A percentile compares a stretch with the other conserved stretches of the same genome.
Conservation (phyloP, 2,888 invertebrate genomes). For the Panzeria rudis region DNA sequence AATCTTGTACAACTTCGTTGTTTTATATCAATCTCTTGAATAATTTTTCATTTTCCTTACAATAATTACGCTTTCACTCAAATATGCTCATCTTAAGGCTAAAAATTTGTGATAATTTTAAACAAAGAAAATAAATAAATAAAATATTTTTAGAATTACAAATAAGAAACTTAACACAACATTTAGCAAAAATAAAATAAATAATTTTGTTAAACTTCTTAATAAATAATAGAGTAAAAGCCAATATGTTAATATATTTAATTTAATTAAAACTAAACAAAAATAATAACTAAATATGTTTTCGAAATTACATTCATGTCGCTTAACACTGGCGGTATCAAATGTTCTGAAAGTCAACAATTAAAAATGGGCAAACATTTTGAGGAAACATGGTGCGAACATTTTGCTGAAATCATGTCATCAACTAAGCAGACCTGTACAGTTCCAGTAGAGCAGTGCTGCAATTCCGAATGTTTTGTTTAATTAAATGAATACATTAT, state of each 20-base stretch:
- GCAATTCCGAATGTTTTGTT: too few species aligned
- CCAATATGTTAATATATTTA: slow-evolving; percentile 30
- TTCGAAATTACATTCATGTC: not conserved
- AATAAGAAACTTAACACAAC: slow-evolving; percentile 35
- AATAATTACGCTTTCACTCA: slow-evolving; percentile 56
- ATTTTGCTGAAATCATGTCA: too few species aligned
- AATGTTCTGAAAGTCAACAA: too few species aligned
- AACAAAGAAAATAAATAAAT: slow-evolving; percentile 56
- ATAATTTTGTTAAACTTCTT: slow-evolving; percentile 61
- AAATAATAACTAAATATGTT: not conserved
- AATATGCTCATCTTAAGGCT: not conserved
- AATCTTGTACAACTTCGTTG: slow-evolving; percentile 38
- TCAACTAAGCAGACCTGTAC: too few species aligned
- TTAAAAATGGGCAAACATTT: too few species aligned
- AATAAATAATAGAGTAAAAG: slow-evolving; percentile 37
- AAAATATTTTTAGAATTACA: slow-evolving; percentile 18
- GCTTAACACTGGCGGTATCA: too few species aligned
- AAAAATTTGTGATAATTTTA: slow-evolving; percentile 25
- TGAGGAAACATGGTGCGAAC: too few species aligned
- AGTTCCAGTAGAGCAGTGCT: too few species aligned
- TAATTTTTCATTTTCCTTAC: slow-evolving; percentile 43
- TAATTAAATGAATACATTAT: not conserved
- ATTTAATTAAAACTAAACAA: slow-evolving; percentile 21
- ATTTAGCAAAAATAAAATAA: slow-evolving; percentile 46
- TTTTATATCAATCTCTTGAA: slow-evolving; percentile 41